Conservation (phyloP, 2,888 invertebrate species). For the Pseudanteris insignis region DNA sequence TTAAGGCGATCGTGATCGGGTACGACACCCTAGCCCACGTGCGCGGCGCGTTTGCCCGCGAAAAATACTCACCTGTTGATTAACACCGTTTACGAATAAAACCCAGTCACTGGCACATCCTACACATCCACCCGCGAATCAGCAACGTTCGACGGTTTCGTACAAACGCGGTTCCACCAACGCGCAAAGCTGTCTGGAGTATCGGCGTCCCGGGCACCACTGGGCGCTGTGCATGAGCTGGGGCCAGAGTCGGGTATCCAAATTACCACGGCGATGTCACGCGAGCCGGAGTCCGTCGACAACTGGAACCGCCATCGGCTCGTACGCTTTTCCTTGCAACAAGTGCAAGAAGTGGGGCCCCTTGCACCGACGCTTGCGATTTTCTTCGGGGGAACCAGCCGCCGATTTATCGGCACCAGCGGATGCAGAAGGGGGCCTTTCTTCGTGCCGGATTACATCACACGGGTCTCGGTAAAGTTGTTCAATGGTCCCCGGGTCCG, state of each 20-base stretch:
- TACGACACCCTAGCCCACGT: too few relatives aligned
- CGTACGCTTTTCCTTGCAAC: constrained; percentile 48
- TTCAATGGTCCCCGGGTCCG: constrained; percentile 45
- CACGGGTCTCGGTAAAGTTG: constrained; percentile 51
- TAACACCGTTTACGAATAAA: background rate
- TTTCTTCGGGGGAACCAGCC: constrained; percentile 19
- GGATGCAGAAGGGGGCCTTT: constrained; percentile 26
- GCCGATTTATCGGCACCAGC: background rate
- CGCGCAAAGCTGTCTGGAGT: background rate
- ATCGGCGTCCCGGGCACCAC: too few relatives aligned
- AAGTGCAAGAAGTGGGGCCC: constrained; percentile 52
- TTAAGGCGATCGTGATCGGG: too few relatives aligned
- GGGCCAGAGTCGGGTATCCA: background rate
- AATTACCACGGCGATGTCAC: constrained; percentile 47
- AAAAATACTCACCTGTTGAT: constrained; percentile 14
- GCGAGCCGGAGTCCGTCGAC: constrained; percentile 51
- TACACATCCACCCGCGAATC: constrained; percentile 10
- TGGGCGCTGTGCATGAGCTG: too few relatives aligned
- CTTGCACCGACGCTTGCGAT: constrained; percentile 20
- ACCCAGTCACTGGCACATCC: constrained; percentile 16
- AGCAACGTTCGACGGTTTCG: too few relatives aligned
- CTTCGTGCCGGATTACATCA: constrained; percentile 51
- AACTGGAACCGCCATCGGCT: constrained; percentile 52
- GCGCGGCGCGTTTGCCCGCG: too few relatives aligned
- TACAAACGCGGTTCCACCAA: too few relatives aligned